Evolutionary conservation across 1,140 invertebrate genomes (phyloP).

Genomic region (Lordiphosa mommai): DNA sequence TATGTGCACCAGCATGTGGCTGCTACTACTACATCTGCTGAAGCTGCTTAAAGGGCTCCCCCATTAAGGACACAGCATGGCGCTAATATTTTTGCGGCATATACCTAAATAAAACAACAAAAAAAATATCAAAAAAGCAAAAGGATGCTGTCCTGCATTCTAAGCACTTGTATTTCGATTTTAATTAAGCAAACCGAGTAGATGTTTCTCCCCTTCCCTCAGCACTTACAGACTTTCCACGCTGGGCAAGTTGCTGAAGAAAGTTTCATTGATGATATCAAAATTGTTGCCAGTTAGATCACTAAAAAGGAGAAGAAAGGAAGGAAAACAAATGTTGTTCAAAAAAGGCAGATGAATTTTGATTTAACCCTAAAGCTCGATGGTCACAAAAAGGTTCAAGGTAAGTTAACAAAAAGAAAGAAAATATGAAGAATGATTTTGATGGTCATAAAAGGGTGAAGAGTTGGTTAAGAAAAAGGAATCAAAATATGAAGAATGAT

Average conservation of each 20-base stretch:
- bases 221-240: constrained; percentile 70
- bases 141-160: not conserved
- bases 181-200: constrained; percentile 37
- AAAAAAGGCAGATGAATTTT: not conserved
- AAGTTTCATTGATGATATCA: constrained; percentile 44
- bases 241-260: constrained; percentile 54
- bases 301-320: constrained; percentile 20
- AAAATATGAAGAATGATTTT: not conserved
- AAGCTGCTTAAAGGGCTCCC: constrained; percentile 9
- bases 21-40: constrained; percentile 13
- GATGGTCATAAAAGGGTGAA: not conserved
- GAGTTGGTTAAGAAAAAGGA: not conserved
- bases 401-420: not conserved
- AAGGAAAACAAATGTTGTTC: not conserved
- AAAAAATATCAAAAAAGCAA: not conserved
- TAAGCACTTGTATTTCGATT: constrained; percentile 38
- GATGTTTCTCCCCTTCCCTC: not conserved
- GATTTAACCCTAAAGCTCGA: constrained; percentile 2
- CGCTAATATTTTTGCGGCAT: constrained; percentile 38
- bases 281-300: constrained; percentile 76
- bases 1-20: constrained; percentile 36
- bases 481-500: not conserved
- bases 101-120: constrained; percentile 8
- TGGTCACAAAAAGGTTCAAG: not conserved
- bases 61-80: constrained; percentile 50